Base-by-base conservation (phyloP, 2,888 invertebrate species). In the Protodeltote pygarga region DNA sequence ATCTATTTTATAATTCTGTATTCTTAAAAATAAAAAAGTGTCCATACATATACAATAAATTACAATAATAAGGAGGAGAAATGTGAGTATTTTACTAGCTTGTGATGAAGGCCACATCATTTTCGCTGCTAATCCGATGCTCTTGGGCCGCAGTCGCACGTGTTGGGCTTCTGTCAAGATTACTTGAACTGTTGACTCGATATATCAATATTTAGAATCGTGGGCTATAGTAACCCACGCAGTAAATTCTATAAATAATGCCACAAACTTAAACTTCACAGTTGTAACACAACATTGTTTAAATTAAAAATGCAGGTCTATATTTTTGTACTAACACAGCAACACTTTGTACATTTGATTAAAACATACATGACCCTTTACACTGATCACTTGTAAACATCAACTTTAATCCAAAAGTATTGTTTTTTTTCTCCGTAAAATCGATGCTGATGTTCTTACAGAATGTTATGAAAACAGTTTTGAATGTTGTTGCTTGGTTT, bases 91-190 rank as follows among this genome's bases (percentile, higher is more conserved):
- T 90, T 95, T 95, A 83, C 95, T 95, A 27, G 95, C 93, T 87
- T 95, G 94, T 4, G 95, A 95, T 47, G 95, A 93, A 45, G 95
- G 95, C 76, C 95, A 95, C 89, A 95, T 93, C 95, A 95, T 95
- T 69, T 77, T 87, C 51, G 37, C 25, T 34, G 42, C 19, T 54
- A 29, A 28, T 72, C 45, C 38, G 37, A 39, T 24, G 16, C n/a
- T n/a, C n/a, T n/a, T n/a, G n/a, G n/a, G 32, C 15, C 25, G 10
- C 25, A 25, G 16, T 31, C 27, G 37, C 34, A 51, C 47, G 19
- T 21, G 27, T 29, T 39, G 35, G 40, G 50, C 41, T 59, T 62
- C 39, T 38, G 28, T 21, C 15, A 10, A 20, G 25, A 28, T 49
- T 21, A 46, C 42, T 27, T 17, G 17, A 33, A 39, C 37, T 23